A percentile compares a stretch with the other conserved stretches of the same genome.
Evolutionary conservation across 2,797 vertebrate genomes (phyloP).

Genomic region (Podarcis lilfordi): DNA sequence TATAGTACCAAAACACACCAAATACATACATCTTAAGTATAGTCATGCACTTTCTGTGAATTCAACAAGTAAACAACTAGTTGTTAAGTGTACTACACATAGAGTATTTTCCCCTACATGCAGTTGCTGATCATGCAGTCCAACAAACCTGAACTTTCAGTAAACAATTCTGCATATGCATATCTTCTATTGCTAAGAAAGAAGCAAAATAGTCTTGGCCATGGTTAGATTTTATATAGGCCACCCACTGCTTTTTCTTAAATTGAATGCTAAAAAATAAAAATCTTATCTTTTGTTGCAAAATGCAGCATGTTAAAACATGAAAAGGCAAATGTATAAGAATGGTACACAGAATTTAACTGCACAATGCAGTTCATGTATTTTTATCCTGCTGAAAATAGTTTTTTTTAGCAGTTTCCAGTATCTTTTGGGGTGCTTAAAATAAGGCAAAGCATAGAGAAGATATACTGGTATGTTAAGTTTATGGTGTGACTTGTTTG

Average conservation of each 20-base stretch:
- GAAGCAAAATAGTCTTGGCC: neutral
- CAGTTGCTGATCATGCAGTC: neutral
- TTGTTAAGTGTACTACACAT: neutral
- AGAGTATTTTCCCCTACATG: neutral
- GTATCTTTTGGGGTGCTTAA: slow-evolving; percentile 7
- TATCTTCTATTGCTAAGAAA: slow-evolving; percentile 1
- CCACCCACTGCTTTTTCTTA: slow-evolving; percentile 24
- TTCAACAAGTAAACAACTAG: accelerated
- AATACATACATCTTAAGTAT: neutral
- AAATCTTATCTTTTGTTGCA: neutral
- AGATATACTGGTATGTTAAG: neutral
- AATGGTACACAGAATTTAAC: neutral
- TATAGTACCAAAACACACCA: neutral
- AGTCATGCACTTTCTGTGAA: neutral
- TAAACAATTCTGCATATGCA: slow-evolving; percentile 2
- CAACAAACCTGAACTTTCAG: neutral
- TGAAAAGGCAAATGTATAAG: neutral
- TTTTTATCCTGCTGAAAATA: slow-evolving; percentile 34
- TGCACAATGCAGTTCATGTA: neutral
- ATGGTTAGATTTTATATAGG: neutral
- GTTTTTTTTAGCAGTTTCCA: neutral
- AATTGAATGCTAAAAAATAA: slow-evolving; percentile 35
- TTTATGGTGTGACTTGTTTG: neutral
- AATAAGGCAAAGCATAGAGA: slow-evolving; percentile 16
- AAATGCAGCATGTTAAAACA: neutral